These are phyloP conservation scores for Amphibalanus amphitrite DNA, from an alignment of 1,140 invertebrate species.

Conservation along the genomic window DNA sequence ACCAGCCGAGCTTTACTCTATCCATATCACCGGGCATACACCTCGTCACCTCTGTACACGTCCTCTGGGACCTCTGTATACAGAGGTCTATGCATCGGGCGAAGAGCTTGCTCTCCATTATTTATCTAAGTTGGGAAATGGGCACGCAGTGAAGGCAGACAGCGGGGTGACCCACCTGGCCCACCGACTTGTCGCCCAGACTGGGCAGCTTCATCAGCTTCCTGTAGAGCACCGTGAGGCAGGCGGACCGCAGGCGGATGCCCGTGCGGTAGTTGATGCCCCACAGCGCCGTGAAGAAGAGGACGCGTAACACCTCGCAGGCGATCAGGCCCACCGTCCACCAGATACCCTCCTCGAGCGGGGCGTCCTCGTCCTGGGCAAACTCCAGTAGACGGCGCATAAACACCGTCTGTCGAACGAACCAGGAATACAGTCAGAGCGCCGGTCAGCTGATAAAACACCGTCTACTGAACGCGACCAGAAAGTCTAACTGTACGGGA, in stretches of 20 bases:
- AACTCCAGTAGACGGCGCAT: conserved; percentile 36
- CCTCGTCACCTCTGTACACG: too few species aligned
- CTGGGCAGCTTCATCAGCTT: conserved; percentile 40
- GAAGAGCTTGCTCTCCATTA: too few species aligned
- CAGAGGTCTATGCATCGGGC: too few species aligned
- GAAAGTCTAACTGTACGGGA: too few species aligned
- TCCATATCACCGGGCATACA: too few species aligned
- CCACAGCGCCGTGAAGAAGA: conserved; percentile 41
- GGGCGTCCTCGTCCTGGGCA: conserved; percentile 27
- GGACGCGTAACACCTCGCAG: conserved; percentile 36
- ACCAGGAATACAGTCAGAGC: too few species aligned
- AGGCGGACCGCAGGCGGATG: conserved; percentile 38
- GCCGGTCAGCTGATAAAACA: too few species aligned
- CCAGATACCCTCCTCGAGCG: conserved; percentile 28
- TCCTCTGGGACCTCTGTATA: too few species aligned
- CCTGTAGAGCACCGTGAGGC: conserved; percentile 40
- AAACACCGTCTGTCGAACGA: conserved; percentile 35
- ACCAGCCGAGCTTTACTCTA: too few species aligned
- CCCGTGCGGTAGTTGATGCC: conserved; percentile 40
- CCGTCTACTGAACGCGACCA: too few species aligned
- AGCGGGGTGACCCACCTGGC: conserved; percentile 33
- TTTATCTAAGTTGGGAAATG: too few species aligned
- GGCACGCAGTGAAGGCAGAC: too few species aligned
- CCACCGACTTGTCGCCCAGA: conserved; percentile 36
- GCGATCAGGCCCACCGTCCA: conserved; percentile 34